Evolutionary conservation across 1,140 invertebrate genomes (phyloP).

Genomic region (Proctacanthus coquilletti): DNA sequence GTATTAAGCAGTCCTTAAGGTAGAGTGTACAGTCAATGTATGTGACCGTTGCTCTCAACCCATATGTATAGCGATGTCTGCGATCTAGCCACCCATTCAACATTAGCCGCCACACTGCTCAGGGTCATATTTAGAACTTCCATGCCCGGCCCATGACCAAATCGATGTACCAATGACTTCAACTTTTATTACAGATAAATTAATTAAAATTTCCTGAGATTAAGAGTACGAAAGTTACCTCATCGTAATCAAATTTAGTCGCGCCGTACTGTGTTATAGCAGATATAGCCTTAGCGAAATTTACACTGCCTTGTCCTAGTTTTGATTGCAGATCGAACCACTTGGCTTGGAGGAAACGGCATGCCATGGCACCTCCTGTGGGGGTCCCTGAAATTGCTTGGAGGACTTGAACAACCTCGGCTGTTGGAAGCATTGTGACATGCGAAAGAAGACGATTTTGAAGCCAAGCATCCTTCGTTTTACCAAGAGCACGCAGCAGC

Average conservation of each 20-base stretch:
- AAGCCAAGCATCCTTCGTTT: constrained; percentile 52
- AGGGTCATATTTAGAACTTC: constrained; percentile 27
- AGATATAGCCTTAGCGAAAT: constrained; percentile 50
- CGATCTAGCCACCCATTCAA: constrained; percentile 28
- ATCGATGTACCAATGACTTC: constrained; percentile 27
- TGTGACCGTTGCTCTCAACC: constrained; percentile 25
- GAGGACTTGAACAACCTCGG: constrained; percentile 52
- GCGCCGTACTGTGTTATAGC: constrained; percentile 52
- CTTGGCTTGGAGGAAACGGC: constrained; percentile 56
- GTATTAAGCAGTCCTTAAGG: too few relatives aligned
- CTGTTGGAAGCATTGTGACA: constrained; percentile 43
- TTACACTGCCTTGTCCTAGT: constrained; percentile 49
- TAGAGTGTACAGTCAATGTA: constrained; percentile 3
- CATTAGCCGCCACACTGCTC: constrained; percentile 28
- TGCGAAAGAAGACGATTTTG: constrained; percentile 54
- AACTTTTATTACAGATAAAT: constrained; percentile 5
- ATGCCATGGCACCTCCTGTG: constrained; percentile 51
- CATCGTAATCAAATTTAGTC: constrained; percentile 52
- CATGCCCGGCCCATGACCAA: constrained; percentile 28
- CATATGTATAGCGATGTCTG: constrained; percentile 28
- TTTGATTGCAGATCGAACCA: constrained; percentile 48
- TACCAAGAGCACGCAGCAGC: constrained; percentile 47
- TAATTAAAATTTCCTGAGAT: not conserved
- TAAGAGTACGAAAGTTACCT: constrained; percentile 33
- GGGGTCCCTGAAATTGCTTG: constrained; percentile 49